Evolutionary conservation across 2,888 invertebrate genomes (phyloP), one percentile per base, ranked within the genome.

Genomic region (Phyllotreta striolata): DNA sequence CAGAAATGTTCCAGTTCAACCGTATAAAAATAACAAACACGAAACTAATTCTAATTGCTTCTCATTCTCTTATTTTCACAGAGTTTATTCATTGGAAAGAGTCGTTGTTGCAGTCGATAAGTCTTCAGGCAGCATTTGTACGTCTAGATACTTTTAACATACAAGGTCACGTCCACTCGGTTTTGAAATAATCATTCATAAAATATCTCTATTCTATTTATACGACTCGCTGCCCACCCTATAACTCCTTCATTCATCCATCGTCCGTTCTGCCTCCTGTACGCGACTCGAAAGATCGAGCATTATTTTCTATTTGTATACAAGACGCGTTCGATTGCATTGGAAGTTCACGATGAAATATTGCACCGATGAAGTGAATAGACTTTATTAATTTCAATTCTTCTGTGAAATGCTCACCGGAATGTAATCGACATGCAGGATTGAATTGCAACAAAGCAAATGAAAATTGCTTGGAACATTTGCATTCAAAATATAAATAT

Each of bases 171-270:
- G 73, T 72, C 72, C 34, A 40, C 57, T 73, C 72, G 12, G 40
- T 66, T 74, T 71, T 69, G 61, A 74, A 72, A 70, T 69, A 69
- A 72, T 71, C 74, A 73, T 73, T 73, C 74, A 73, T 72, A 70
- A 74, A 71, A 71, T 55, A 47, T 55, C 54, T 54, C 57, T 38
- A 61, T 52, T 57, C 41, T 52, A 60, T 52, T 60, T 60, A 41
- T 43, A 51, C 59, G n/a, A 10, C 43, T 43, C 2, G 43, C 52
- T 43, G 59, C 56, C 56, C 56, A 56, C 56, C 44, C 44, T 56
- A 43, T 56, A 43, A 43, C 43, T 46, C 56, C 24, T 24, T 24
- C 24, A 24, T 56, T 37, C 37, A 56, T 43, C 43, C 55, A 55
- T 44, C 44, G 34, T 41, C 2, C 34, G 55, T 41, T 39, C 12